Percentiles rank a stretch among this genome's conserved stretches.
phyloP scores from a whole-genome alignment of 2,888 invertebrate species.

The Sinopyrophorus schimmeli region DNA sequence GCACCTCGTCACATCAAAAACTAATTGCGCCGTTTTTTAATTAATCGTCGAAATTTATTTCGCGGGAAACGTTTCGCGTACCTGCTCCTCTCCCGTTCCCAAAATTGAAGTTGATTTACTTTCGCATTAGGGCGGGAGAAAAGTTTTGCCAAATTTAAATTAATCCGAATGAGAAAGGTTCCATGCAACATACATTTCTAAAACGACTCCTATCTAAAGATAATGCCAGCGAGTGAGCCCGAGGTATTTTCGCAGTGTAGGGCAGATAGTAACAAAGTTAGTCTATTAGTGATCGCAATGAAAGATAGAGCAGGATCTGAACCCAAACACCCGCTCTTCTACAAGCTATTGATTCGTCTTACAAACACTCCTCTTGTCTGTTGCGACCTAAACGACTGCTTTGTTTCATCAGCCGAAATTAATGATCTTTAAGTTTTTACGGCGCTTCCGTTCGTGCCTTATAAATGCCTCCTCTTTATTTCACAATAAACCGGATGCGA shows the following conservation, averaged over 20 bases:
- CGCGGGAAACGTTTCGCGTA: no score
- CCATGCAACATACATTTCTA: conserved; percentile 9
- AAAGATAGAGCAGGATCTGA: conserved; percentile 40
- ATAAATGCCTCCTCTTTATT: no score
- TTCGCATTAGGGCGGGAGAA: background rate
- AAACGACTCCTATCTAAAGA: conserved; percentile 19
- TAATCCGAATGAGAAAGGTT: conserved; percentile 9
- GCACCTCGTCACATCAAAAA: background rate
- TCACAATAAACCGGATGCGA: no score
- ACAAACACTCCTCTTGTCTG: conserved; percentile 32
- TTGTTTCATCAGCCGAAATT: conserved; percentile 37
- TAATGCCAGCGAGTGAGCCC: conserved; percentile 24
- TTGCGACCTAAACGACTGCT: conserved; percentile 32
- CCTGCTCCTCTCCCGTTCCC: no score
- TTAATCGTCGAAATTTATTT: no score
- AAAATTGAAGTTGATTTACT: no score
- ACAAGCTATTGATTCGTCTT: conserved; percentile 40
- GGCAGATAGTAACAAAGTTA: conserved; percentile 44
- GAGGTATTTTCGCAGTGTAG: conserved; percentile 32
- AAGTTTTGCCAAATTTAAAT: background rate
- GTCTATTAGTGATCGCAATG: conserved; percentile 46
- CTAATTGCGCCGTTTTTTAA: background rate
- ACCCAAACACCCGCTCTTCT: conserved; percentile 34
- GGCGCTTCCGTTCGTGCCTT: no score
- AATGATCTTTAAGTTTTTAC: conserved; percentile 33